Evolutionary conservation across 2,888 invertebrate species (phyloP), one percentile per base, ranked within the genome.

Genomic region (Agriopis aurantiaria): DNA sequence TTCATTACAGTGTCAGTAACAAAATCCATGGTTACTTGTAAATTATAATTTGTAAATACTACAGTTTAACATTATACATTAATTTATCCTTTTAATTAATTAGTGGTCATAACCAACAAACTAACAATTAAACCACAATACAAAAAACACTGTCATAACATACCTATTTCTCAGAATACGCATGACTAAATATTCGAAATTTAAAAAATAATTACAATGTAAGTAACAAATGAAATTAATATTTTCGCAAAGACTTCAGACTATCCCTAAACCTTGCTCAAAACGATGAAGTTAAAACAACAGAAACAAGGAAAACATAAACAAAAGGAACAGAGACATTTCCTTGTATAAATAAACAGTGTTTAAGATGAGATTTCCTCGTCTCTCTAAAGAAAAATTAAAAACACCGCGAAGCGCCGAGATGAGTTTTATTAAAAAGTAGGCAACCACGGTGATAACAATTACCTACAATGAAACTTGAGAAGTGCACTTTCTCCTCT

Each of bases 331-430:
- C 72, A 71, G 51, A 49, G 60, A 66, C 73, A 74, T 74, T 76
- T 76, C 73, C 77, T 67, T 65, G 70, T 71, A 68, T 72, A 75
- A 75, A 75, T 75, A 73, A 76, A 75, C 69, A 70, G 64, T 69
- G 14, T 58, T 55, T 60, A 64, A 59, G 51, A 57, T 55, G 59
- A 69, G 68, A 63, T 64, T 66, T 71, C 68, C 68, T 58, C 61
- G 59, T 60, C 68, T 58, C 14, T 52, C n/a, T 51, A 43, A 48
- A 65, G 64, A 66, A 74, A 69, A 66, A 72, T 72, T 68, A 67
- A 76, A 75, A 69, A n/a, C 17, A 45, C 45, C 49, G 67, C 48
- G 60, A 68, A 55, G 43, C 71, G 45, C 49, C 63, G 71, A 71
- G 68, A 67, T 46, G 68, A 58, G 61, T 68, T 64, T 74, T 76